Percentiles rank a stretch among this genome's conserved stretches.
Conservation (phyloP, 2,797 vertebrate species). For the Periophthalmus magnuspinnatus region DNA sequence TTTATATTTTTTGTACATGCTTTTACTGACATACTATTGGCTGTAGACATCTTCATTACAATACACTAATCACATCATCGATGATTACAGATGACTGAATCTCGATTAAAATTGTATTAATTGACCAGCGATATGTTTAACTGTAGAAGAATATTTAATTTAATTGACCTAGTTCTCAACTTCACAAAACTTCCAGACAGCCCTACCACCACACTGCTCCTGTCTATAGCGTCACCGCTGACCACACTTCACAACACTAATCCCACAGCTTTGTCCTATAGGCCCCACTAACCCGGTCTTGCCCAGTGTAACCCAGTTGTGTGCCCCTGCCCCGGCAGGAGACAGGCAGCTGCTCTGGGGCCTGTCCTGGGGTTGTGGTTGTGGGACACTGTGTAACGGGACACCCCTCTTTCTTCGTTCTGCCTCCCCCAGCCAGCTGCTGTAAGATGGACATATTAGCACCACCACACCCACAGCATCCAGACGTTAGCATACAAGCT, state of each 20-base stretch:
- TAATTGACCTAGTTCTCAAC: no score
- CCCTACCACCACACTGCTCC: not conserved
- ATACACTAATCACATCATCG: no score
- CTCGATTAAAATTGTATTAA: no score
- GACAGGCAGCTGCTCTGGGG: conserved; percentile 58
- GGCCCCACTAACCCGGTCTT: conserved; percentile 8
- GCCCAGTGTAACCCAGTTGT: conserved; percentile 24
- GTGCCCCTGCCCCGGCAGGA: conserved; percentile 30
- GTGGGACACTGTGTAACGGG: conserved; percentile 56
- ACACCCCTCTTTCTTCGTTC: conserved; percentile 32
- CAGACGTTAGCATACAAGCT: conserved; percentile 25
- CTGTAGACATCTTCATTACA: no score
- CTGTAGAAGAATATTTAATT: no score
- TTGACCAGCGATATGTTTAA: no score
- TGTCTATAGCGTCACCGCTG: not conserved
- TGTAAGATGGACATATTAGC: conserved; percentile 42
- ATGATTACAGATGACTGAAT: no score
- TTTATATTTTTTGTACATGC: no score
- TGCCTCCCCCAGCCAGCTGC: conserved; percentile 50
- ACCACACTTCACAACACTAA: not conserved
- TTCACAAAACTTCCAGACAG: no score
- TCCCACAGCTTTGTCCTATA: conserved; percentile 8
- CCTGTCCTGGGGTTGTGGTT: conserved; percentile 45
- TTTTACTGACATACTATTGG: no score
- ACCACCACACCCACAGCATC: conserved; percentile 45